Evolutionary conservation across 2,888 invertebrate genomes (phyloP), one percentile per base, ranked within the genome.

Genomic region (Melitaea athalia): DNA sequence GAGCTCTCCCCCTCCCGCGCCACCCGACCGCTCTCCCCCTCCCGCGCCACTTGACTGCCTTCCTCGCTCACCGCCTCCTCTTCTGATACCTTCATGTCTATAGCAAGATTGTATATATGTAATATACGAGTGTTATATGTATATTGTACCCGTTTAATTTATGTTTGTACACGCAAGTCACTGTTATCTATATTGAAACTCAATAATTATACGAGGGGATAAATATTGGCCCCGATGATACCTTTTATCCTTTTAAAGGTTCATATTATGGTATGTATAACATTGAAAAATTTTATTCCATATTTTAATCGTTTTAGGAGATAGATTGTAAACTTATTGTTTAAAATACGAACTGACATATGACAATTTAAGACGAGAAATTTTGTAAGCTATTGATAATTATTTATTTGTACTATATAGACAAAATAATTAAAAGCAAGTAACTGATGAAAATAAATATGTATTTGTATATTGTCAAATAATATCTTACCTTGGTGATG

Each of bases 1-100:
- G 97, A 96, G 47, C 95, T 95, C 90, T 98, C 98, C 81, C 86
- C 86, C 7, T 73, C 70, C 15, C 66, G 72, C 15, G 69, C 52
- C 24, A 88, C 90, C 45, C 80, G 11, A 84, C 82, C 11, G 71
- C 45, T 11, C 11, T 14, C 12, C 81, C 86, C 86, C 7, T 73
- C 70, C 15, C 66, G 72, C 15, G 69, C 52, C 24, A 88, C 90
- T 43, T 80, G 11, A 84, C 82, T 11, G 71, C 45, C 45, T 10
- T 14, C 12, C 11, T 45, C 47, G 47, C 47, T 53, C 15, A 88
- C 90, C 45, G 87, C 77, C 71, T 91, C 91, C 60, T 89, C 91
- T 62, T 88, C 88, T 0, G 86, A 76, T 0, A 88, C 76, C 71
- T 89, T 90, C 6, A 87, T 79, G 10, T 90, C 90, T 87, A 66